A percentile compares a stretch with the other conserved stretches of the same genome.
Conservation (phyloP, 2,888 invertebrate species). For the Ceriagrion tenellum region DNA sequence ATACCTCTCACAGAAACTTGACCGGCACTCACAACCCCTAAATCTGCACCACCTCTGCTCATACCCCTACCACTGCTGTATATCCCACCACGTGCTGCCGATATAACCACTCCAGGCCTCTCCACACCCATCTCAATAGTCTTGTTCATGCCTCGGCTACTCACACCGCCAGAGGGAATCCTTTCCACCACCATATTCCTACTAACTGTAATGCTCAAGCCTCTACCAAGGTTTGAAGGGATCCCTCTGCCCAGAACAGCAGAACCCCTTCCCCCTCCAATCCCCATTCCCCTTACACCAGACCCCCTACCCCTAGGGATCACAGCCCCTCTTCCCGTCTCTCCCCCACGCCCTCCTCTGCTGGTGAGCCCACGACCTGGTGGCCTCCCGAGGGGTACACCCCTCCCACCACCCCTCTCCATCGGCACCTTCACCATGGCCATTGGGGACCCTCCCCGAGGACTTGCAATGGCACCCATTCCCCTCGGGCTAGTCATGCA, state of each 20-base stretch:
- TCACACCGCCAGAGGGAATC: not conserved
- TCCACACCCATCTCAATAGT: not conserved
- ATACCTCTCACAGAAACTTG: conserved; percentile 22
- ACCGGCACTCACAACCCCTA: not conserved
- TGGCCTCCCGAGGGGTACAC: not conserved
- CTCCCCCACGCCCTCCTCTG: not conserved
- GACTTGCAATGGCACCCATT: not conserved
- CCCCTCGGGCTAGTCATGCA: conserved; percentile 17
- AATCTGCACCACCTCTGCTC: not conserved
- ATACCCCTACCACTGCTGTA: conserved; percentile 27
- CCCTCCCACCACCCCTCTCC: conserved; percentile 13
- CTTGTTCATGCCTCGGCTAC: conserved; percentile 4
- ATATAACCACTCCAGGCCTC: conserved; percentile 33
- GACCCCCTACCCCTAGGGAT: conserved; percentile 21
- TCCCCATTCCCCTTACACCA: conserved; percentile 12
- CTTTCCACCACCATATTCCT: conserved; percentile 39
- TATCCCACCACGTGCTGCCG: not conserved
- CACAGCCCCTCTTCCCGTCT: not conserved
- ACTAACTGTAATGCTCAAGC: conserved; percentile 52
- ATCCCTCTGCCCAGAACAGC: conserved; percentile 47
- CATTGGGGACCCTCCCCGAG: not conserved
- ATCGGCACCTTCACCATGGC: not conserved
- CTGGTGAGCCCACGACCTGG: conserved; percentile 22
- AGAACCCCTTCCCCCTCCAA: conserved; percentile 36
- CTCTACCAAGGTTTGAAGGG: conserved; percentile 21